A percentile compares a stretch with the other conserved stretches of the same genome.
Evolutionary conservation across 2,888 invertebrate genomes (phyloP).

Genomic region (Laothoe populi): DNA sequence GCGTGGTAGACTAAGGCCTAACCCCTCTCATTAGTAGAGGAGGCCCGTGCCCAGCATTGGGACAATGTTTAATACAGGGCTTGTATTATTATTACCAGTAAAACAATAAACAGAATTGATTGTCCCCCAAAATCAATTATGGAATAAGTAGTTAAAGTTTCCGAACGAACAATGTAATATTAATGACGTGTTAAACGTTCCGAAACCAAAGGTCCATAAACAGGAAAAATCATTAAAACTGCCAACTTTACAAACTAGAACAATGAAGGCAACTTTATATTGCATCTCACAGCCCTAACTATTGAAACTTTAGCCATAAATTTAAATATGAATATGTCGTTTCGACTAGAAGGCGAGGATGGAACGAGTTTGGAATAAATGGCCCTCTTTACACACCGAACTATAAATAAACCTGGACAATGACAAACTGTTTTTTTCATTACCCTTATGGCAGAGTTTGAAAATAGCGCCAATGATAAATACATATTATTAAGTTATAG

Average conservation of each 20-base stretch:
- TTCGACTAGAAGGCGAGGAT: conserved; percentile 51
- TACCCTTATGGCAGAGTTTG: neutral
- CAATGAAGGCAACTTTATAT: conserved; percentile 65
- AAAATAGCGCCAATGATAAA: neutral
- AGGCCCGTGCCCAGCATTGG: no score
- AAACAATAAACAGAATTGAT: no score
- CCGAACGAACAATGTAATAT: neutral
- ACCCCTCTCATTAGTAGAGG: no score
- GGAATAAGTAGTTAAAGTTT: no score
- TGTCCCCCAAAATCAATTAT: no score
- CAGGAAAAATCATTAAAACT: conserved; percentile 39
- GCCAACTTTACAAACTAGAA: conserved; percentile 54
- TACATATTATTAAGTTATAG: no score
- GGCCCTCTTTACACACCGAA: conserved; percentile 21
- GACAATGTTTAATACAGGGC: no score
- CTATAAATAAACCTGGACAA: conserved; percentile 21
- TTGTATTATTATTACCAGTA: no score
- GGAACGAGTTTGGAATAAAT: conserved; percentile 28
- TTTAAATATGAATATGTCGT: conserved; percentile 80
- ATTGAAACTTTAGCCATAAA: conserved; percentile 73
- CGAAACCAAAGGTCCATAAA: conserved; percentile 32
- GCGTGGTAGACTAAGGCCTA: no score
- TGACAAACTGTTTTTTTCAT: neutral
- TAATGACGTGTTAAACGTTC: conserved; percentile 8
- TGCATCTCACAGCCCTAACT: conserved; percentile 65